Percentiles rank a stretch among this genome's conserved stretches.
Conservation (phyloP, 2,888 invertebrate genomes). For the Lochmaea crataegi region DNA sequence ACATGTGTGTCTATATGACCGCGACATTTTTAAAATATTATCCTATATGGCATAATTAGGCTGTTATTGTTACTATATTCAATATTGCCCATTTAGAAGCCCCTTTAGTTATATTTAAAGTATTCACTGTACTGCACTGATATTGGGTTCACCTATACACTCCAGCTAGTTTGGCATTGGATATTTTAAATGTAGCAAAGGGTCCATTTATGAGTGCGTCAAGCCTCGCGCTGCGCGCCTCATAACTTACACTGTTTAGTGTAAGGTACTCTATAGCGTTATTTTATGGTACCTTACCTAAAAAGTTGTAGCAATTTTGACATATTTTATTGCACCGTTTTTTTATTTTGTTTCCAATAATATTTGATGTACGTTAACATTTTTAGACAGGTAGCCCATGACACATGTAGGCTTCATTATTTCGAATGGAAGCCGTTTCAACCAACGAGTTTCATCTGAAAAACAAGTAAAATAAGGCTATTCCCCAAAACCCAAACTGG, state of each 20-base stretch:
- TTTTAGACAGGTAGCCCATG: too few species aligned
- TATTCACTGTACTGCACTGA: conserved; percentile 11
- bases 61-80: too few species aligned
- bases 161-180: conserved; percentile 14
- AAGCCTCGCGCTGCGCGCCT: conserved; percentile 48
- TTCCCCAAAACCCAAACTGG: too few species aligned
- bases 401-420: too few species aligned
- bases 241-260: conserved; percentile 61
- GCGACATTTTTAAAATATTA: too few species aligned
- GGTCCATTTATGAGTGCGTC: conserved; percentile 22
- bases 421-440: too few species aligned
- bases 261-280: conserved; percentile 56
- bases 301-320: conserved; percentile 60
- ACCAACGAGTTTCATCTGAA: too few species aligned
- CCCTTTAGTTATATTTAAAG: not conserved
- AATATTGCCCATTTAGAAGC: too few species aligned
- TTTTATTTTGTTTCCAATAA: not conserved
- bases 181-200: conserved; percentile 28
- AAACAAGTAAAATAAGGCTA: too few species aligned
- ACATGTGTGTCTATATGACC: too few species aligned
- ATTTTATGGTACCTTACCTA: conserved; percentile 57
- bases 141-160: conserved; percentile 20
- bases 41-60: too few species aligned
- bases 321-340: conserved; percentile 56
- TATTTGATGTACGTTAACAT: not conserved